Conservation (phyloP, 23 tunicate species). For the Oikopleura dioica region DNA sequence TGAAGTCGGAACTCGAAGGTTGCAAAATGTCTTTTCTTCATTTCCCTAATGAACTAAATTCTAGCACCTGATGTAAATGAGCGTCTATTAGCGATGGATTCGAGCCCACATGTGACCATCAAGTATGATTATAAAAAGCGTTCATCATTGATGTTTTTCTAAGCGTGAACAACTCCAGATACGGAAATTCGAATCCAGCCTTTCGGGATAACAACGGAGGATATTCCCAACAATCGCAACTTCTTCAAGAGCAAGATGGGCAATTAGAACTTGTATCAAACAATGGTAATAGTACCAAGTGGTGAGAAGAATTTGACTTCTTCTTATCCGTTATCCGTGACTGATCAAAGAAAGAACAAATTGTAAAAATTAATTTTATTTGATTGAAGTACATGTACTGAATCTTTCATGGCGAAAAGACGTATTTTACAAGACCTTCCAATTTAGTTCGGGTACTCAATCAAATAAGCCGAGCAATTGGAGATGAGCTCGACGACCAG, state of each 20-base stretch:
- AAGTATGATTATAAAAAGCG: neutral
- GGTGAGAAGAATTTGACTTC: neutral
- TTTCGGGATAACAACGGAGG: neutral
- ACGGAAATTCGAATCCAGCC: neutral
- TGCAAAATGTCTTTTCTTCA: too few species aligned
- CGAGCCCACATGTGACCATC: neutral
- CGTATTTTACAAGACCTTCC: neutral
- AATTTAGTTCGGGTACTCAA: neutral
- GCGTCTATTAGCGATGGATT: neutral
- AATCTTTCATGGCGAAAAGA: neutral
- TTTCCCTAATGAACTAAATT: too few species aligned
- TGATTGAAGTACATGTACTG: too few species aligned
- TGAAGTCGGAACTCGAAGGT: neutral
- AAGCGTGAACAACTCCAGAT: too few species aligned
- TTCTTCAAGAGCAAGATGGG: neutral
- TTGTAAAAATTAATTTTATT: too few species aligned
- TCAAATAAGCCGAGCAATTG: conserved; percentile 29
- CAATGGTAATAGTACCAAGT: neutral
- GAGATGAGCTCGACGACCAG: conserved; percentile 69
- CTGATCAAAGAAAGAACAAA: too few species aligned
- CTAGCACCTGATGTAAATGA: neutral
- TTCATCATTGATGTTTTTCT: too few species aligned
- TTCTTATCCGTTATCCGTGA: too few species aligned
- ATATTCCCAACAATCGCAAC: neutral
- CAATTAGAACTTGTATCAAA: neutral